These are phyloP conservation scores for Potamarius usumacintae DNA, from an alignment of 2,113 vertebrate species.

Conservation along the genomic window DNA sequence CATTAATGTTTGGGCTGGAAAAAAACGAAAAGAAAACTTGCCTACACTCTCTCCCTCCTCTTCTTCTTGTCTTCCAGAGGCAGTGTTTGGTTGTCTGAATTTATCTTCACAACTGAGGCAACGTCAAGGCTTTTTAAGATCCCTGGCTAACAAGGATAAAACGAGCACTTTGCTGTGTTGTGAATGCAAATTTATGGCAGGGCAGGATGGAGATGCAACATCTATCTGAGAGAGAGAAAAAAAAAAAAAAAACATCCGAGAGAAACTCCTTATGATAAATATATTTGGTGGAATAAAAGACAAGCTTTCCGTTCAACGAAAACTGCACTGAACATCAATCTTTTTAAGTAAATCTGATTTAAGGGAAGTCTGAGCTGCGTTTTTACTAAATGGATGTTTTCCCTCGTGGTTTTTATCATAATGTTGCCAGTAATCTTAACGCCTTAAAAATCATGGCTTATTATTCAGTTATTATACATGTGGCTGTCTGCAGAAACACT, in stretches of 20 bases:
- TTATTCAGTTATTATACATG: slow-evolving; percentile 12
- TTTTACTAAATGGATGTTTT: slow-evolving; percentile 4
- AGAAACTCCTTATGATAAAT: slow-evolving; percentile 29
- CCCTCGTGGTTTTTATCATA: slow-evolving; percentile 56
- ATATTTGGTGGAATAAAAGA: slow-evolving; percentile 21
- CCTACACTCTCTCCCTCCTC: neutral
- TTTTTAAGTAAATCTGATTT: slow-evolving; percentile 15
- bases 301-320: neutral
- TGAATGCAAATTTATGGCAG: slow-evolving; percentile 40
- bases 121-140: slow-evolving; percentile 41
- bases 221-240: neutral
- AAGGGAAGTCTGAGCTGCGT: slow-evolving; percentile 60
- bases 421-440: slow-evolving; percentile 75
- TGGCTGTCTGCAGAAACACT: neutral
- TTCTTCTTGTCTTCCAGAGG: slow-evolving; percentile 25
- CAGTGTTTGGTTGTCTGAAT: slow-evolving; percentile 41
- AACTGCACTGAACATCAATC: slow-evolving; percentile 1
- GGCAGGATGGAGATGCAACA: slow-evolving; percentile 17
- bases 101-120: slow-evolving; percentile 43
- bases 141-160: slow-evolving; percentile 45
- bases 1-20: slow-evolving; percentile 37
- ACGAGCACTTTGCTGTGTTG: slow-evolving; percentile 18
- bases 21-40: neutral
- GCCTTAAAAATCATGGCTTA: neutral
- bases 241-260: slow-evolving; percentile 61